phyloP scores from a whole-genome alignment of 2,888 invertebrate genomes.

The Drosophila antonietae region DNA sequence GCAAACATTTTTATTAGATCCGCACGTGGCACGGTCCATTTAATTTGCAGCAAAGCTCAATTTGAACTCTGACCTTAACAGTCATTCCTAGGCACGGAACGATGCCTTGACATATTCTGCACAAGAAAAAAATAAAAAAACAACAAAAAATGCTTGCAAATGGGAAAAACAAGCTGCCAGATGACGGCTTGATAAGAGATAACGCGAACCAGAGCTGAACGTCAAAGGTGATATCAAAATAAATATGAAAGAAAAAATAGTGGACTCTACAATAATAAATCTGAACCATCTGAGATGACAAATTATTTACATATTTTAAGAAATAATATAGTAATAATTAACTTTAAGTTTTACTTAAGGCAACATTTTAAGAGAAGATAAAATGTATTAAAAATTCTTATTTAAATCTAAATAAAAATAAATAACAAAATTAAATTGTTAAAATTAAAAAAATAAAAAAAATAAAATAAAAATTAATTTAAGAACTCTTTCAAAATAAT shows the following conservation, averaged over 20 bases:
- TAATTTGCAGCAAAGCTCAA: slow-evolving; percentile 53
- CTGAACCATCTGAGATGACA: neutral
- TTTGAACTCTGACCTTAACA: slow-evolving; percentile 72
- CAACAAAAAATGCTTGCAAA: slow-evolving; percentile 33
- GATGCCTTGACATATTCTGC: slow-evolving; percentile 48
- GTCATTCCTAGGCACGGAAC: neutral
- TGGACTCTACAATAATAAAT: neutral
- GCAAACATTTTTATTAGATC: slow-evolving; percentile 31
- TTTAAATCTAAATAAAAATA: neutral
- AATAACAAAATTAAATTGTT: neutral
- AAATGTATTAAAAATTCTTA: neutral
- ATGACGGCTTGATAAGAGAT: slow-evolving; percentile 18
- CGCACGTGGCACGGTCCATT: slow-evolving; percentile 33
- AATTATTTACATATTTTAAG: neutral
- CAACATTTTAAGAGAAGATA: too few species aligned
- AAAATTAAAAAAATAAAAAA: neutral
- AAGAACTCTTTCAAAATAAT: neutral
- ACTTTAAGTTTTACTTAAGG: neutral
- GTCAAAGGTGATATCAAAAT: neutral
- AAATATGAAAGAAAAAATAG: slow-evolving; percentile 3
- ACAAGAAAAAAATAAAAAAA: slow-evolving; percentile 12
- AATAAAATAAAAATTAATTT: neutral
- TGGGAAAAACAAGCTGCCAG: slow-evolving; percentile 41
- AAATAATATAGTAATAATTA: neutral
- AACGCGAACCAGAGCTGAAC: slow-evolving; percentile 8